Base-by-base conservation (phyloP, 2,888 invertebrate species). In the Monopis laevigella region DNA sequence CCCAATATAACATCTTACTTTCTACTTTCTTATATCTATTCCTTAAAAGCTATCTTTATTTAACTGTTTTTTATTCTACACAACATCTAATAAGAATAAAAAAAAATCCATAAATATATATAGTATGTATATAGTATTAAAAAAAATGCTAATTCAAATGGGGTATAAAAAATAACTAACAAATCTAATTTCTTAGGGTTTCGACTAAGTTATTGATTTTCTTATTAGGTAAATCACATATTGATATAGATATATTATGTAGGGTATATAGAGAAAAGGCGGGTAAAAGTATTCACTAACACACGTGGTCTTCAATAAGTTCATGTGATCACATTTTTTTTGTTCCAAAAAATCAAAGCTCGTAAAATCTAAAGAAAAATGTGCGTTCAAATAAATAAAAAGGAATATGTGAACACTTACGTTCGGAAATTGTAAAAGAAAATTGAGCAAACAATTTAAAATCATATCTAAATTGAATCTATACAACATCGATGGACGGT, bases 401-500 rank as follows among this genome's bases (percentile, higher is more conserved):
- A 17, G 17, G 10, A 35, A 17, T 21, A 21, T 21, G 8, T 21
- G 24, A 21, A 21, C 6, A 5, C 24, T 7, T 21, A 21, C 24
- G 11, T 6, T 27, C 11, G 3, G 3, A 27, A 27, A 24, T 24
- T 24, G 24, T 24, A 24, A 7, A 24, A 24, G 24, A 5, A 11
- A 28, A n/a, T 30, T 30, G 12, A 11, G 30, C 30, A 5, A 11
- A 11, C 13, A 11, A 11, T 12, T 30, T 30, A n/a, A 28, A 11
- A 30, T 30, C 13, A 8, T 10, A 27, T 42, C 51, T 51, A 53
- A 28, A 34, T 42, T 48, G 51, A 54, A 43, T 35, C 29, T 41
- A 41, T 44, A 77, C 74, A 69, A 77, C 75, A 77, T 55, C 61
- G 53, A 74, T 77, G 77, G 77, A 77, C 77, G 77, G 77, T 72